Percentiles rank a stretch among this genome's conserved stretches.
These are phyloP conservation scores for Ceuthmochares aereus DNA, from an alignment of 2,113 vertebrate species.

Conservation along the genomic window DNA sequence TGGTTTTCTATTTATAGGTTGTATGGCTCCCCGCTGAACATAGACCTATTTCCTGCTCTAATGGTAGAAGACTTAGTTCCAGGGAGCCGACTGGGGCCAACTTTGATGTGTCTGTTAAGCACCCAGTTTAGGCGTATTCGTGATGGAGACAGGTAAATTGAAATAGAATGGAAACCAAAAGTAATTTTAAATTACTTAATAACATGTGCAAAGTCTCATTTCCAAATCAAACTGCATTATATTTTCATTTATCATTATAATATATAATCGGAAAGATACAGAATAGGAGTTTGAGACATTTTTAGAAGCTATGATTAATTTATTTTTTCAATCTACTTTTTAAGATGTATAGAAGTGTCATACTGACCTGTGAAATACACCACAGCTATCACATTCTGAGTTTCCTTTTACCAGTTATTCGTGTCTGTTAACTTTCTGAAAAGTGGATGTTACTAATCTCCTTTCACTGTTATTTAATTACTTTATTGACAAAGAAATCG, in stretches of 20 bases:
- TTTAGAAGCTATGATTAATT: neutral
- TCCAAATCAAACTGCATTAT: neutral
- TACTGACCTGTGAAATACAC: neutral
- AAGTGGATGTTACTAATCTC: neutral
- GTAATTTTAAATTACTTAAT: neutral
- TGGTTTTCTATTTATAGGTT: constrained; percentile 75
- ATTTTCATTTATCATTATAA: neutral
- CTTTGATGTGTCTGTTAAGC: constrained; percentile 92
- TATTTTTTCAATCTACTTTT: neutral
- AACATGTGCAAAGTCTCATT: neutral
- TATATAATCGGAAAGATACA: neutral
- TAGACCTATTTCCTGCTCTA: constrained; percentile 96
- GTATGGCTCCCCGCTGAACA: constrained; percentile 92
- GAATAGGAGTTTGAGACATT: neutral
- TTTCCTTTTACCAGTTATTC: neutral
- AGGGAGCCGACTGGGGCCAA: constrained; percentile 92
- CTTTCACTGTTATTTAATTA: neutral
- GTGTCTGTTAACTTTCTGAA: neutral
- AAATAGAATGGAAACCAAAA: neutral
- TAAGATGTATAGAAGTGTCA: neutral
- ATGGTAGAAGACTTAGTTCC: constrained; percentile 96
- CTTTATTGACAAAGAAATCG: neutral
- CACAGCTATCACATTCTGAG: neutral
- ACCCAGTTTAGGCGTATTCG: constrained; percentile 90
- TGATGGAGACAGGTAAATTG: constrained; percentile 91